These are phyloP conservation scores for Blennius ocellaris DNA, from an alignment of 2,113 vertebrate species.

Conservation along the genomic window DNA sequence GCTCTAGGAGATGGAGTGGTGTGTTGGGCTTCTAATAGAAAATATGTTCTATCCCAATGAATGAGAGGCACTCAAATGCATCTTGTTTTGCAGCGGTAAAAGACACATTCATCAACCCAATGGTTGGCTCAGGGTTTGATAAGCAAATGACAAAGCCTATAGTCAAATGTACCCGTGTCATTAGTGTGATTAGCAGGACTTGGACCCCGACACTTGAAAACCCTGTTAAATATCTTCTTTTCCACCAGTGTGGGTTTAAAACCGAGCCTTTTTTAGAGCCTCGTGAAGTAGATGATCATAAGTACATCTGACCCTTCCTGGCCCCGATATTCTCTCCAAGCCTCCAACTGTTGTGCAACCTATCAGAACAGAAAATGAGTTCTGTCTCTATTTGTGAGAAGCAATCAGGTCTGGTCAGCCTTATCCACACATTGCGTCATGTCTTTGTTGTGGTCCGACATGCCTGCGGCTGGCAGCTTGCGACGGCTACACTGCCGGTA, in stretches of 20 bases:
- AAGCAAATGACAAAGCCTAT: too few species aligned
- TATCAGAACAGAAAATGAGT: conserved; percentile 21
- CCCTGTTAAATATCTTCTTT: neutral
- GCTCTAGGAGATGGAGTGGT: too few species aligned
- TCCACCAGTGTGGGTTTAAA: neutral
- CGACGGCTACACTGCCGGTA: neutral
- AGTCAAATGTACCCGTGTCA: neutral
- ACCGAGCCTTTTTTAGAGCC: neutral
- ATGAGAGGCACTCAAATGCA: conserved; percentile 26
- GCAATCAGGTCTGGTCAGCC: conserved; percentile 10
- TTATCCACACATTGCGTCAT: conserved; percentile 44
- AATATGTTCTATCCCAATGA: too few species aligned
- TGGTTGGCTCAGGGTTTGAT: too few species aligned
- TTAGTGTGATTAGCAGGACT: neutral
- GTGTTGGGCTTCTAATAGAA: too few species aligned
- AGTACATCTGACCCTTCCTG: neutral
- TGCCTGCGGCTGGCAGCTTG: neutral
- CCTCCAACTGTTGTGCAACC: conserved; percentile 2
- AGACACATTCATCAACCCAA: too few species aligned
- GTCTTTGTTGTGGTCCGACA: conserved; percentile 41
- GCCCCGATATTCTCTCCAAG: neutral
- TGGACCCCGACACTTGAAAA: neutral
- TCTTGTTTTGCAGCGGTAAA: conserved; percentile 6
- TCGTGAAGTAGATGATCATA: neutral
- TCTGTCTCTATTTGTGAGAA: conserved; percentile 25